These are phyloP conservation scores for Mallotus villosus DNA, from an alignment of 2,797 vertebrate genomes.

Conservation along the genomic window DNA sequence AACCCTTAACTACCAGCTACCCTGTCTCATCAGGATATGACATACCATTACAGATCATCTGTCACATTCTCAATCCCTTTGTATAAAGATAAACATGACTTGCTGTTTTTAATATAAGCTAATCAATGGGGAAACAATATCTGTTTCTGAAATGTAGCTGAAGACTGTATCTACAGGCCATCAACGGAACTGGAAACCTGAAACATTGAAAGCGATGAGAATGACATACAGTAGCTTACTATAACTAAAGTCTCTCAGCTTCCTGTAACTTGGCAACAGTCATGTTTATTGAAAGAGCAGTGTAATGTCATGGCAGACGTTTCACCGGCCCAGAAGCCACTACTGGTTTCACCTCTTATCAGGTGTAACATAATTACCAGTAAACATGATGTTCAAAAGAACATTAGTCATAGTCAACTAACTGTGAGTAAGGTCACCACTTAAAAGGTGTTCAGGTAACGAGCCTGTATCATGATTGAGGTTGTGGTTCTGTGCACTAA, in stretches of 20 bases:
- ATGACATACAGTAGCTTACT: slow-evolving; percentile 47
- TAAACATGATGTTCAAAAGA: background rate
- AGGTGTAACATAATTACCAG: background rate
- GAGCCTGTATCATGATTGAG: background rate
- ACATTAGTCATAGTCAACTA: background rate
- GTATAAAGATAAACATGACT: too few relatives aligned
- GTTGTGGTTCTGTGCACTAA: background rate
- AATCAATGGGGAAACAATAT: too few relatives aligned
- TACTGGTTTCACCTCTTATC: slow-evolving; percentile 20
- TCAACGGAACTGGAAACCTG: too few relatives aligned
- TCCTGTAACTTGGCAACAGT: slow-evolving; percentile 45
- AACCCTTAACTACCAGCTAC: too few relatives aligned
- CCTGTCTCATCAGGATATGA: too few relatives aligned
- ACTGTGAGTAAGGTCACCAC: background rate
- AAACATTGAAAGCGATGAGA: background rate
- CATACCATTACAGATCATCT: too few relatives aligned
- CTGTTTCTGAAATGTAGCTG: too few relatives aligned
- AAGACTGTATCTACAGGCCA: too few relatives aligned
- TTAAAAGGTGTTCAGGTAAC: background rate
- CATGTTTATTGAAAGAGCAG: slow-evolving; percentile 40
- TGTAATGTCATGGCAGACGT: slow-evolving; percentile 15
- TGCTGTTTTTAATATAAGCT: too few relatives aligned
- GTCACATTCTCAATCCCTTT: too few relatives aligned
- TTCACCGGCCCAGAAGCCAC: background rate
- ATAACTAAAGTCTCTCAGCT: slow-evolving; percentile 43